Evolutionary conservation across 2,888 invertebrate genomes (phyloP), one percentile per base, ranked within the genome.

Genomic region (Nebria brevicollis): DNA sequence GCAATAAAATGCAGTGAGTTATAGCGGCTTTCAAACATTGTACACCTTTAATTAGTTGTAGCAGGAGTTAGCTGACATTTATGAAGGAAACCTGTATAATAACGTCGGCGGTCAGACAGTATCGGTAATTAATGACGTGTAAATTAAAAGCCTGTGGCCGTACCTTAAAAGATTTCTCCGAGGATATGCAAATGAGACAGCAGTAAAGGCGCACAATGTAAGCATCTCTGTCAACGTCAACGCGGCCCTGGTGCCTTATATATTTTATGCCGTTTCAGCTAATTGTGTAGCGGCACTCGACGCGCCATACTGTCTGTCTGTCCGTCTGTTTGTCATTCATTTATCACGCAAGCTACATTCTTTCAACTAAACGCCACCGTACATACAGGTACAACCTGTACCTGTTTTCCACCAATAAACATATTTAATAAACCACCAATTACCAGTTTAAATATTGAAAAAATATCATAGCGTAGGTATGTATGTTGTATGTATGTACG

Each of bases 131-230:
- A 86, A 86, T 85, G 85, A 88, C 85, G 88, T 89, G 89, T 89
- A 89, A 89, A 89, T 89, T 88, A 89, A 88, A 88, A 87, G 88
- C 86, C 87, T 87, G 87, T 87, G 87, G 87, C 87, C 85, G 87
- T 87, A 86, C 74, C 86, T 85, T 86, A 86, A 87, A 86, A 88
- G 88, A 88, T 88, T 88, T 87, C 87, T 87, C 87, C 84, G 86
- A 86, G 87, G 87, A 88, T 89, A 88, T 88, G 88, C 87, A 89
- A 89, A 89, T 89, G 87, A 88, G 88, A 87, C 87, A 87, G 87
- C 86, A 87, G 87, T 88, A 87, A 88, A 87, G 87, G 87, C 87
- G 86, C 86, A 86, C 87, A 87, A 87, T 87, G 87, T 87, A 86
- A 86, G 86, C 86, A 86, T 85, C 86, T 88, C 86, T 87, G 87